phyloP scores from a whole-genome alignment of 2,888 invertebrate genomes.

The Metallyticus violacea region DNA sequence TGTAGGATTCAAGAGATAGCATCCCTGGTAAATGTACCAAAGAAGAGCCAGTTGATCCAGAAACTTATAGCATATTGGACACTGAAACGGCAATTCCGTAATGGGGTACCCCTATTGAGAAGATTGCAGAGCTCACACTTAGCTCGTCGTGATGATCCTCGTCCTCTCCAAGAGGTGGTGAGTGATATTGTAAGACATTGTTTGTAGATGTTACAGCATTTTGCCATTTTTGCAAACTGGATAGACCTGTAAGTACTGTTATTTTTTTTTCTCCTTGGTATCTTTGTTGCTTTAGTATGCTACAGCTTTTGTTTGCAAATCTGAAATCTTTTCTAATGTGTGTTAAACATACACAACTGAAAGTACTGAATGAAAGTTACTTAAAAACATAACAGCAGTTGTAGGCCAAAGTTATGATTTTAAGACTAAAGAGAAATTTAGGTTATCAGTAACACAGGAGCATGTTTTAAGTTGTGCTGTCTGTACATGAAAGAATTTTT shows the following conservation, averaged over 20 bases:
- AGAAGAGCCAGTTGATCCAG: constrained; percentile 82
- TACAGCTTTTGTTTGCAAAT: neutral
- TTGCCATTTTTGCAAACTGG: neutral
- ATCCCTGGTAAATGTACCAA: constrained; percentile 67
- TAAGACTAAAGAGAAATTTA: too few relatives aligned
- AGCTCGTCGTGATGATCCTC: constrained; percentile 41
- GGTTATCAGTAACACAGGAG: too few relatives aligned
- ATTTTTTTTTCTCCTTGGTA: too few relatives aligned
- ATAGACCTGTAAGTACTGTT: neutral
- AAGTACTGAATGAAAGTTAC: too few relatives aligned
- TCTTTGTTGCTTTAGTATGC: neutral
- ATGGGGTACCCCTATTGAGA: constrained; percentile 91
- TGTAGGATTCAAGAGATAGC: constrained; percentile 80
- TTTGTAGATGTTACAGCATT: neutral
- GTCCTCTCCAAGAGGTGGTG: constrained; percentile 36
- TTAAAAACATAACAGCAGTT: too few relatives aligned
- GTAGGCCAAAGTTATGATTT: too few relatives aligned
- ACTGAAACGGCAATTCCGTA: constrained; percentile 87
- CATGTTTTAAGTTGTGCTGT: too few relatives aligned
- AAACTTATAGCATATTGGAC: constrained; percentile 96
- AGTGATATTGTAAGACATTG: constrained; percentile 37
- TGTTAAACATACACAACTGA: too few relatives aligned
- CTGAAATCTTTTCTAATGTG: too few relatives aligned
- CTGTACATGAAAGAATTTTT: too few relatives aligned
- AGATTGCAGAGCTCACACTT: constrained; percentile 60